phyloP scores from a whole-genome alignment of 2,797 vertebrate species.

The Pitangus sulphuratus region DNA sequence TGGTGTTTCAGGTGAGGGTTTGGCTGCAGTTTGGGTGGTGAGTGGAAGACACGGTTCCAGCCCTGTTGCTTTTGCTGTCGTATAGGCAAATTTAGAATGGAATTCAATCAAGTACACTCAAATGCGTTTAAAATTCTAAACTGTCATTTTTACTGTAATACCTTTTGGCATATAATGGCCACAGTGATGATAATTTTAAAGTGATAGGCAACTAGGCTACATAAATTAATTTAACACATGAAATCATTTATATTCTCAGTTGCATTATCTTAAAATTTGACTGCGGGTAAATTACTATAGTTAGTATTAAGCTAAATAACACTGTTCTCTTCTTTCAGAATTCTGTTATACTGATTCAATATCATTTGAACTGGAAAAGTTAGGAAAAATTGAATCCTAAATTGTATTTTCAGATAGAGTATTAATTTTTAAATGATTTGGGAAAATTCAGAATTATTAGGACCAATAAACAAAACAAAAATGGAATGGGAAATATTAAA shows the following conservation, averaged over 20 bases:
- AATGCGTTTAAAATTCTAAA: neutral
- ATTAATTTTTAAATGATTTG: neutral
- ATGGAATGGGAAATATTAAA: neutral
- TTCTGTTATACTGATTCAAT: neutral
- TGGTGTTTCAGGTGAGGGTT: neutral
- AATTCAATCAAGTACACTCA: neutral
- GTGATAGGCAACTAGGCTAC: neutral
- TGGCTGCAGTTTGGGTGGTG: neutral
- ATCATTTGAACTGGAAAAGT: neutral
- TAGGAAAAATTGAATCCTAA: neutral
- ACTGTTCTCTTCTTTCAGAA: neutral
- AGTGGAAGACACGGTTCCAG: neutral
- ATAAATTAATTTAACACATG: neutral
- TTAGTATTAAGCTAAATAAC: neutral
- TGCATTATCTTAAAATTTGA: neutral
- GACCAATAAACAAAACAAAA: neutral
- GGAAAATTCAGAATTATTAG: neutral
- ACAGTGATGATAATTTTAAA: neutral
- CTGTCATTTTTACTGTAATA: neutral
- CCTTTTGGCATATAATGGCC: neutral
- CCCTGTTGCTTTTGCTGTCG: neutral
- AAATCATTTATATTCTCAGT: neutral
- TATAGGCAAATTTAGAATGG: neutral
- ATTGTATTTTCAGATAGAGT: neutral
- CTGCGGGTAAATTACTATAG: neutral